Base-by-base conservation (phyloP, 2,113 vertebrate genomes). In the Puffinus mauretanicus region DNA sequence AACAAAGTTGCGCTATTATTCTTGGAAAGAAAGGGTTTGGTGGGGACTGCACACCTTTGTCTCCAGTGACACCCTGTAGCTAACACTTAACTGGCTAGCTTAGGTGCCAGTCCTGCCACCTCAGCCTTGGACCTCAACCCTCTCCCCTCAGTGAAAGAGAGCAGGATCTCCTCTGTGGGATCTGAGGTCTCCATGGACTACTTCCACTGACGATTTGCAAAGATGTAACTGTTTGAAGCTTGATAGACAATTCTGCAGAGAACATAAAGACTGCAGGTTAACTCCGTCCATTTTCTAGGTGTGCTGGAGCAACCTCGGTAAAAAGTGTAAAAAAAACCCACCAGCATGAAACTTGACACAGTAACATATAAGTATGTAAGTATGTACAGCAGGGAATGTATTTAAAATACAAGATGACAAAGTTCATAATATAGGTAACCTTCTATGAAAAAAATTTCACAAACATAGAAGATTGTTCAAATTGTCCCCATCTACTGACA, bases 171-270 rank as follows among this genome's bases (percentile, higher is more conserved):
- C 32, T 67, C 30, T 24, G 38, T 10, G 65, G n/a, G 27, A 76
- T 52, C 42, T 0, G 0, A 90, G n/a, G n/a, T n/a, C 78, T 82
- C 15, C 4, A 5, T 1, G 10, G 57, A 44, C 58, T 76, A 46
- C 51, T 82, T 82, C 40, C 67, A 65, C 3, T 12, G 16, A 46
- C 12, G 57, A 62, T 49, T 65, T 83, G 54, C 58, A 88, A 46
- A 61, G 29, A 34, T 34, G 13, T 34, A 67, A 61, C 57, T 6
- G 16, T 52, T 25, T 70, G n/a, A 67, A 91, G 38, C 47, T 27
- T 36, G 40, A 60, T 0, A 49, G 36, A 67, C 38, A 81, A 66
- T 27, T 83, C n/a, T 82, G 29, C 47, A 88, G 67, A 34, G 30
- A 77, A 47, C 47, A 80, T 9, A 44, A 76, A 18, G n/a, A 60